phyloP scores from a whole-genome alignment of 2,888 invertebrate species.

The Rugalucina vietnamica region DNA sequence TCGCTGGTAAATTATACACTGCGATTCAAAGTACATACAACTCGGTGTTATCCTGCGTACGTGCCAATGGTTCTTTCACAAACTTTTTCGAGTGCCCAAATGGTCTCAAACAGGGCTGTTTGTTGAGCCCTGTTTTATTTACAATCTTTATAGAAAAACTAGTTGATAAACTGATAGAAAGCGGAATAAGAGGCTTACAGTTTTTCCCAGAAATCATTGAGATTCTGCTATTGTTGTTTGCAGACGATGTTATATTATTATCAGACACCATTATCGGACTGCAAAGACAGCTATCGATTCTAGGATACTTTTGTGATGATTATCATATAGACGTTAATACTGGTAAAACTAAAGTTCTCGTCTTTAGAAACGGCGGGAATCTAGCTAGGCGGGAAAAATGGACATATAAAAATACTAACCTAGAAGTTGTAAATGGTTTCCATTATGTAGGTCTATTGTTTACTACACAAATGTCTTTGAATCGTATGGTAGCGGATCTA shows the following conservation, averaged over 20 bases:
- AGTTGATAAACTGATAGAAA: not conserved
- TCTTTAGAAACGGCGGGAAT: conserved; percentile 10
- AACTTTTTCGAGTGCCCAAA: not conserved
- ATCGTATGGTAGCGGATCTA: conserved; percentile 1
- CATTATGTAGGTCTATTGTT: conserved; percentile 1
- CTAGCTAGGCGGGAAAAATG: not conserved
- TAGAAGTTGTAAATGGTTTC: conserved; percentile 10
- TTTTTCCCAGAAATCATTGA: not conserved
- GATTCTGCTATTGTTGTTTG: conserved; percentile 5
- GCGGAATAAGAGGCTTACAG: not conserved
- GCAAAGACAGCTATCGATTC: not conserved
- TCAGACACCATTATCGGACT: conserved; percentile 1
- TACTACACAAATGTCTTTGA: not conserved
- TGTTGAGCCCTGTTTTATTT: not conserved
- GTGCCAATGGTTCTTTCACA: not conserved
- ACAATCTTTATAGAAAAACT: not conserved
- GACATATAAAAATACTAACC: not conserved
- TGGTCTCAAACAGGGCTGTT: not conserved
- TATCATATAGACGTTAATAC: conserved; percentile 10
- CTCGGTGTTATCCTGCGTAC: not conserved
- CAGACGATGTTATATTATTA: conserved; percentile 6
- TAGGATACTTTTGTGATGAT: not conserved
- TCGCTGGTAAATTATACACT: not conserved
- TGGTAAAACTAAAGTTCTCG: conserved; percentile 10
- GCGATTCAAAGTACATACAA: not conserved